Evolutionary conservation across 2,797 vertebrate genomes (phyloP).

Genomic region (Oophaga sylvatica): DNA sequence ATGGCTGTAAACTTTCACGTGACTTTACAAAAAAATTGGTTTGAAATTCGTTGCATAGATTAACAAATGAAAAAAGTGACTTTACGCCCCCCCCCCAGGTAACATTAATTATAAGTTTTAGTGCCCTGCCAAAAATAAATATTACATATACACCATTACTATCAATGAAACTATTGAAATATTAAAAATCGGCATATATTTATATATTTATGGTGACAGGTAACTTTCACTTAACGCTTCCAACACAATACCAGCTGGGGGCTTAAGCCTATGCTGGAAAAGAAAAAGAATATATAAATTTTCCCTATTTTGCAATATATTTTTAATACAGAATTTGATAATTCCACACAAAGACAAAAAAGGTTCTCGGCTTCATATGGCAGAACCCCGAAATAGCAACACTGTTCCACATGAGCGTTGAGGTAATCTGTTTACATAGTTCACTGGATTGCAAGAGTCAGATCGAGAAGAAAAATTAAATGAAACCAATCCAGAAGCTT

Average conservation of each 20-base stretch:
- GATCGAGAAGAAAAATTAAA: slow-evolving; percentile 73
- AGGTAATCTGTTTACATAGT: slow-evolving; percentile 86
- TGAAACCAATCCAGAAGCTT: slow-evolving; percentile 66
- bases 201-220: slow-evolving; percentile 10
- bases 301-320: slow-evolving; percentile 74
- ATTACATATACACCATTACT: not conserved
- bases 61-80: slow-evolving; percentile 17
- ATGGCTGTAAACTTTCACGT: too few species aligned
- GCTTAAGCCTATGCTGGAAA: slow-evolving; percentile 68
- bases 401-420: slow-evolving; percentile 82
- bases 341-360: slow-evolving; percentile 26
- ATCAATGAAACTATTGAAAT: slow-evolving; percentile 4
- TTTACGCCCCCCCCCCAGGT: too few species aligned
- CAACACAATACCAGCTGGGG: slow-evolving; percentile 71
- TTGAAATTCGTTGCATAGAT: slow-evolving; percentile 31
- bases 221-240: slow-evolving; percentile 45
- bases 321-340: not conserved
- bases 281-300: slow-evolving; percentile 64
- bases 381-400: slow-evolving; percentile 75
- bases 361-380: not conserved
- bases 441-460: slow-evolving; percentile 79
- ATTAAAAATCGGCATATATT: not conserved
- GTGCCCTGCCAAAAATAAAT: not conserved
- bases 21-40: not conserved
- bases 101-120: not conserved